A percentile compares a stretch with the other conserved stretches of the same genome.
Evolutionary conservation across 2,113 vertebrate genomes (phyloP).

Genomic region (Laticauda colubrina): DNA sequence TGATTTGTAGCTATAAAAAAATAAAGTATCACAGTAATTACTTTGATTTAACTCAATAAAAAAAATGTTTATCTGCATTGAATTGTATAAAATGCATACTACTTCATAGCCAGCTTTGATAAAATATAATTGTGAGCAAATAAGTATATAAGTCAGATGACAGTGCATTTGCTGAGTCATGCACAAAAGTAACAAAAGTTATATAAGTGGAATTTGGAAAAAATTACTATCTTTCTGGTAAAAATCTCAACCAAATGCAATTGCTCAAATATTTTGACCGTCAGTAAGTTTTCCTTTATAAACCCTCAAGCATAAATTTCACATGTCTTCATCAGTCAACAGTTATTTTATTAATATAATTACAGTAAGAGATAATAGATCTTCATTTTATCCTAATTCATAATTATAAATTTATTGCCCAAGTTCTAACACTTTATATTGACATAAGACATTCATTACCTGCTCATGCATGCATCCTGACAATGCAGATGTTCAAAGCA

Average conservation of each 20-base stretch:
- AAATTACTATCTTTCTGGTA: conserved; percentile 14
- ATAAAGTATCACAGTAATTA: neutral
- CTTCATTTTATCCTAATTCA: conserved; percentile 54
- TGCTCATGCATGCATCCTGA: conserved; percentile 34
- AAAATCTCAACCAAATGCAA: conserved; percentile 31
- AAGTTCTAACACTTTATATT: conserved; percentile 56
- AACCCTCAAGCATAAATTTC: conserved; percentile 58
- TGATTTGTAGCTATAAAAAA: neutral
- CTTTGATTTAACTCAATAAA: neutral
- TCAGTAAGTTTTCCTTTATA: conserved; percentile 50
- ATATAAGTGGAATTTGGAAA: neutral
- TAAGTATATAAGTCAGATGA: conserved; percentile 13
- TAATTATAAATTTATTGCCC: conserved; percentile 53
- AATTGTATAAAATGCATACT: neutral
- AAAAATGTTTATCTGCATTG: neutral
- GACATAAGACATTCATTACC: conserved; percentile 45
- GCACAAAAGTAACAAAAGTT: neutral
- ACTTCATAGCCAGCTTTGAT: conserved; percentile 28
- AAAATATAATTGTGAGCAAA: neutral
- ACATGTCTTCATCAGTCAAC: conserved; percentile 60
- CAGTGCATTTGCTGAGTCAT: conserved; percentile 9
- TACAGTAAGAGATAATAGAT: conserved; percentile 47
- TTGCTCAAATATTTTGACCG: conserved; percentile 44
- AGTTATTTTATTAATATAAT: conserved; percentile 63
- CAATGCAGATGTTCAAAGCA: conserved; percentile 16